A percentile compares a stretch with the other conserved stretches of the same genome.
Evolutionary conservation across 1,140 invertebrate species (phyloP).

Genomic region (Monomorium pharaonis): DNA sequence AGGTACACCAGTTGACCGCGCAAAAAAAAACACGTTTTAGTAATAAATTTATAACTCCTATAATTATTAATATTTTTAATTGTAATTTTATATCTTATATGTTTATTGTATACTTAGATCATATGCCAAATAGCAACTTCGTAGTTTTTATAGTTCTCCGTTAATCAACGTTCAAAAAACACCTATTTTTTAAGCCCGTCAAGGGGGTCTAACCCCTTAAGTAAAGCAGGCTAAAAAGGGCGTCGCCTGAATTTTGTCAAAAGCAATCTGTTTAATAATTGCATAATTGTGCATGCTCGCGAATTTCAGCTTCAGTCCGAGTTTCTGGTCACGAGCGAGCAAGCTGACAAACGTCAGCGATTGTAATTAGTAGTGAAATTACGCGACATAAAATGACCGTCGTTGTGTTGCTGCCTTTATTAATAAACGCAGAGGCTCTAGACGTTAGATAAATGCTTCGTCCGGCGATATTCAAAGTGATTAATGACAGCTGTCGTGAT

Average conservation of each 20-base stretch:
- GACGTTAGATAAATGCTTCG: slow-evolving; percentile 33
- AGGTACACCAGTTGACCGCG: no score
- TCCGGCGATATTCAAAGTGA: slow-evolving; percentile 34
- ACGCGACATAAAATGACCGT: slow-evolving; percentile 44
- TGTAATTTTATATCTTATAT: no score
- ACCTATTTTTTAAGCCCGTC: no score
- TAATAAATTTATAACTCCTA: no score
- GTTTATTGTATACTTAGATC: no score
- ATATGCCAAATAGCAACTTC: no score
- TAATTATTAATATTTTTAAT: no score
- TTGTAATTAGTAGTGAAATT: slow-evolving; percentile 50
- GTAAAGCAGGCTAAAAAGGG: not conserved
- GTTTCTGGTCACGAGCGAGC: slow-evolving; percentile 1
- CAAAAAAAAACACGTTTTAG: no score
- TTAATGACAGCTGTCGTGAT: slow-evolving; percentile 39
- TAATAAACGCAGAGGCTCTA: slow-evolving; percentile 40
- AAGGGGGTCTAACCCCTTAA: no score
- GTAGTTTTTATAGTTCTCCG: no score
- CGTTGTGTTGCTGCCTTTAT: slow-evolving; percentile 44
- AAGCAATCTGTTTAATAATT: slow-evolving; percentile 37
- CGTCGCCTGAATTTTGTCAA: not conserved
- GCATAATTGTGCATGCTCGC: not conserved
- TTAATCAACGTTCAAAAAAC: no score
- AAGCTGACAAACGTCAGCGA: slow-evolving; percentile 2
- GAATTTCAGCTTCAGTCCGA: not conserved